phyloP scores from a whole-genome alignment of 2,113 vertebrate species.

The Sialia sialis region DNA sequence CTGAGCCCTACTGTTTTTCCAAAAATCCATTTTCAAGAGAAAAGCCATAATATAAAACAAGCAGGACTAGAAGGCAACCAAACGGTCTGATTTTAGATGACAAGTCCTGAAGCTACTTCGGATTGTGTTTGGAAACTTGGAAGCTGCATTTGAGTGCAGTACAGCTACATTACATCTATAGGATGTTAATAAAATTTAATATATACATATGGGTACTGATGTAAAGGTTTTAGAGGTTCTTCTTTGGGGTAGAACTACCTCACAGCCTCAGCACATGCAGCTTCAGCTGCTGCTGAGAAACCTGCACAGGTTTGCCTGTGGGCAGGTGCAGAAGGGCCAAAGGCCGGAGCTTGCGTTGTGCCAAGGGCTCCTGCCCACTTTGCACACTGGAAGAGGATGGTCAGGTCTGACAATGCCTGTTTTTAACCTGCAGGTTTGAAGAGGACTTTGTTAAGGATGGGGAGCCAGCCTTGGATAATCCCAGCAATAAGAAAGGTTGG shows the following conservation, averaged over 20 bases:
- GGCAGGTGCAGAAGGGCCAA: not conserved
- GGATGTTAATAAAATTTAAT: not conserved
- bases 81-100: not conserved
- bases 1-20: not conserved
- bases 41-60: not conserved
- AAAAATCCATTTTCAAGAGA: not conserved
- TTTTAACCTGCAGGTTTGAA: conserved; percentile 71
- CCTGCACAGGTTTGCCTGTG: not conserved
- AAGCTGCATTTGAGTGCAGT: not conserved
- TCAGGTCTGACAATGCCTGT: conserved; percentile 50
- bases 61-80: not conserved
- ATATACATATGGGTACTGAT: not conserved
- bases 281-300: conserved; percentile 10
- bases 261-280: not conserved
- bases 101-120: not conserved
- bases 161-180: not conserved
- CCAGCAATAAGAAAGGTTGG: conserved; percentile 72
- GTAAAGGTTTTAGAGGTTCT: not conserved
- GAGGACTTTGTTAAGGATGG: conserved; percentile 69
- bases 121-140: not conserved
- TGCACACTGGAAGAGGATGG: not conserved
- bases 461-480: conserved; percentile 66
- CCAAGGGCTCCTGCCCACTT: conserved; percentile 18
- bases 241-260: conserved; percentile 29
- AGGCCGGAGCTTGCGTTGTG: not conserved